A percentile compares a stretch with the other conserved stretches of the same genome.
Evolutionary conservation across 2,888 invertebrate genomes (phyloP).

Genomic region (Epistrophella euchroma): DNA sequence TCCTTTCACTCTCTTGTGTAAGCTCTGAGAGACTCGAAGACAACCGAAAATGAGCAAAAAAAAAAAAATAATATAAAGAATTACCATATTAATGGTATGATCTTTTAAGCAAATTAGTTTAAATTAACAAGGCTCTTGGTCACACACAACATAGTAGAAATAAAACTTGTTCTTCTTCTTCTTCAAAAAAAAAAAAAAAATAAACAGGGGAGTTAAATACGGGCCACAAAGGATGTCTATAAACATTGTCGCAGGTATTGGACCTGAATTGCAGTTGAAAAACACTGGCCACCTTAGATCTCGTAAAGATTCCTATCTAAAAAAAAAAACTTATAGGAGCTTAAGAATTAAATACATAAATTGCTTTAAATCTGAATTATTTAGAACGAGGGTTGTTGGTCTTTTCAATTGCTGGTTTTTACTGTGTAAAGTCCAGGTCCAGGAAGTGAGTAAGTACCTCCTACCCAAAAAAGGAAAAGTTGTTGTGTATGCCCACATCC

Average conservation of each 20-base stretch:
- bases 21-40: slow-evolving; percentile 19
- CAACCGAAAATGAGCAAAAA: slow-evolving; percentile 40
- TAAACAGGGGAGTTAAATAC: not conserved
- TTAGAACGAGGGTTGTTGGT: not conserved
- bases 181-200: slow-evolving; percentile 2
- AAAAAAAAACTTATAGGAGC: slow-evolving; percentile 17
- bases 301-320: slow-evolving; percentile 17
- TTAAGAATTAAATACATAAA: slow-evolving; percentile 31
- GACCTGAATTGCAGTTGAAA: not conserved
- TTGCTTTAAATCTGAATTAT: slow-evolving; percentile 34
- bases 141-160: slow-evolving; percentile 44
- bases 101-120: slow-evolving; percentile 72
- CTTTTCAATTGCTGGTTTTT: not conserved
- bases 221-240: not conserved
- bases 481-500: not conserved
- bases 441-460: not conserved
- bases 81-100: slow-evolving; percentile 73
- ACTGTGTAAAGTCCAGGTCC: not conserved
- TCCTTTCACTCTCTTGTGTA: slow-evolving; percentile 40
- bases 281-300: slow-evolving; percentile 12
- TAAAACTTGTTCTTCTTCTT: slow-evolving; percentile 26
- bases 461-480: not conserved
- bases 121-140: slow-evolving; percentile 63
- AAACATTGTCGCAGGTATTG: slow-evolving; percentile 32
- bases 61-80: slow-evolving; percentile 60